phyloP scores from a whole-genome alignment of 2,797 vertebrate genomes.

The Ptychadena robeensis region DNA sequence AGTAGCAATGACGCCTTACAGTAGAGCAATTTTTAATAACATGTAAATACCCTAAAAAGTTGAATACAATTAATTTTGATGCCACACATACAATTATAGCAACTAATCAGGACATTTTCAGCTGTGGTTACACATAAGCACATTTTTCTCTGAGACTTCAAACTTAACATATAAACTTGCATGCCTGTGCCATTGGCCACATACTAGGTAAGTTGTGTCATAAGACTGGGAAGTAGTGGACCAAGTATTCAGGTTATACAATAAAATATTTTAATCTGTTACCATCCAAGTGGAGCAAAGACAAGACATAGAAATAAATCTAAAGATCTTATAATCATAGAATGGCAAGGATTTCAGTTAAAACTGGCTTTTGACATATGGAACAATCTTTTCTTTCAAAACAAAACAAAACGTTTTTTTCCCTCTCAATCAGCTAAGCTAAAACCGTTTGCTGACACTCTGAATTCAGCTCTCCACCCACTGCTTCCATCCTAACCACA shows the following conservation, averaged over 20 bases:
- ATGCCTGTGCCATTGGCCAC: background rate
- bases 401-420: conserved; percentile 23
- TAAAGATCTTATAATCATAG: background rate
- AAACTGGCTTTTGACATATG: conserved; percentile 7
- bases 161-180: background rate
- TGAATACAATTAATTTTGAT: no score
- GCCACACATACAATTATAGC: no score
- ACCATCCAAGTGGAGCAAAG: background rate
- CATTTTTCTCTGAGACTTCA: background rate
- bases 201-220: background rate
- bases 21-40: no score
- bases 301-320: background rate
- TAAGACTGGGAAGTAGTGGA: background rate
- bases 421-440: conserved; percentile 21
- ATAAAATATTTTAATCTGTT: background rate
- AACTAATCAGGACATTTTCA: no score
- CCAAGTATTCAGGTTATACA: background rate
- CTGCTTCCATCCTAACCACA: conserved; percentile 50
- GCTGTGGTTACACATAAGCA: no score
- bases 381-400: conserved; percentile 30
- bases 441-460: conserved; percentile 52
- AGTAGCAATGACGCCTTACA: no score
- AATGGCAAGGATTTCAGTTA: conserved; percentile 4
- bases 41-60: no score
- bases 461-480: conserved; percentile 54